Base-by-base conservation (phyloP, 2,113 vertebrate genomes). In the Stigmatopora nigra region DNA sequence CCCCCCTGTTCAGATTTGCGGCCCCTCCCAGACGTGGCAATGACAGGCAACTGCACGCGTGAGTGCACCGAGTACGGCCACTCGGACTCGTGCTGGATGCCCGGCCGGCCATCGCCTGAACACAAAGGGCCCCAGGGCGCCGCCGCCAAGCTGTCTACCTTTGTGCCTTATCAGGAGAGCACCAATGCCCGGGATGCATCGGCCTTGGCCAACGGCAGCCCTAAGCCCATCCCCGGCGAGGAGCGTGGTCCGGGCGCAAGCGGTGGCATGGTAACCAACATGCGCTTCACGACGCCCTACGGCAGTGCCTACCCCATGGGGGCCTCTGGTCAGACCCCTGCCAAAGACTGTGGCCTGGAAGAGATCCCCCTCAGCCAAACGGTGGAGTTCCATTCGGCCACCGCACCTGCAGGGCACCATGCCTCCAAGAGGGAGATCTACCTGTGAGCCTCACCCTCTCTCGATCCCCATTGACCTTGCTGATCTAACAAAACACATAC, bases 131-230 rank as follows among this genome's bases (percentile, higher is more conserved):
- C 92, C 89, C 95, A 93, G 89, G 92, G 90, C 19, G 53, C 53
- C 53, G 53, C 53, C 85, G 91, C 96, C 84, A 94, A 92, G 91
- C 94, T 99, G 84, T 96, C 96, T 91, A 99, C 96, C 91, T 99
- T 99, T 81, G 95, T 99, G 96, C 95, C 96, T 99, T 99, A 98
- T 92, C 95, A 96, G 92, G 96, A 99, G 88, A 92, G 92, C 90
- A 95, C 93, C 79, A 93, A 92, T 22, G 14, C 53, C 14, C 53
- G 25, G 22, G 53, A 56, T 1, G 12, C 22, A 75, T 94, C 93
- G 88, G 94, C 97, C 70, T 79, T 89, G 86, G 93, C 93, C 80
- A 93, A 95, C 65, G 93, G 94, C 87, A 97, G 94, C 92, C 94
- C 95, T 81, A 94, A 93, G 88, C 92, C 89, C 70, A 44, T 93